Evolutionary conservation across 2,113 vertebrate species (phyloP), one percentile per base, ranked within the genome.

Genomic region (Genyomyrus donnyi): DNA sequence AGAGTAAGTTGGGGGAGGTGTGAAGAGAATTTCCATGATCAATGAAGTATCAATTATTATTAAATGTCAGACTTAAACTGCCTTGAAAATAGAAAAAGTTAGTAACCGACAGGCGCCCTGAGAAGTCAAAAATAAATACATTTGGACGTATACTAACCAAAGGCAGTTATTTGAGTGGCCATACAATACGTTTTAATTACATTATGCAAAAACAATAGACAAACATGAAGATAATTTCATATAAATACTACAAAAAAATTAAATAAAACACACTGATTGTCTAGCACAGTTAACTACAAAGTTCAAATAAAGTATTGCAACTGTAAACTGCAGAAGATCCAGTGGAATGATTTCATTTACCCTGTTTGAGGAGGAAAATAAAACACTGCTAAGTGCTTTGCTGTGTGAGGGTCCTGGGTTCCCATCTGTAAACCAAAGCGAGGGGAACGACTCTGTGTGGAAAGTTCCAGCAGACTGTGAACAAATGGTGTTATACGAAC

Each of bases 201-300:
- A 92, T 70, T 89, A 87, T 90, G 90, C 84, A 70, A 92, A 94
- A 74, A 77, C 91, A 90, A 91, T 92, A 89, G 92, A 93, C 91
- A 94, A 93, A 92, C 89, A 91, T 94, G 85, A 89, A 90, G 56
- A 89, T 45, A 83, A 90, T 92, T 91, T 92, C 93, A 92, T 91
- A 93, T 89, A 90, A 86, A 91, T 90, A 93, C 87, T 90, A 90
- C 88, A 77, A 90, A 84, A 80, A 86, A 84, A 88, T 58, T 50
- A 92, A 90, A 80, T 91, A 90, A 91, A 56, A 92, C 53, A 91
- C 93, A 88, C 39, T 93, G 92, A 96, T 93, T 94, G 94, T 95
- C 95, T 94, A 93, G 95, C 93, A 95, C 93, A 96, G 91, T 91
- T 93, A 95, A 93, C 94, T 93, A 94, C 93, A 94, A 94, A 93